Conservation (phyloP, 2,888 invertebrate genomes). For the Mesorhabditis sp. region DNA sequence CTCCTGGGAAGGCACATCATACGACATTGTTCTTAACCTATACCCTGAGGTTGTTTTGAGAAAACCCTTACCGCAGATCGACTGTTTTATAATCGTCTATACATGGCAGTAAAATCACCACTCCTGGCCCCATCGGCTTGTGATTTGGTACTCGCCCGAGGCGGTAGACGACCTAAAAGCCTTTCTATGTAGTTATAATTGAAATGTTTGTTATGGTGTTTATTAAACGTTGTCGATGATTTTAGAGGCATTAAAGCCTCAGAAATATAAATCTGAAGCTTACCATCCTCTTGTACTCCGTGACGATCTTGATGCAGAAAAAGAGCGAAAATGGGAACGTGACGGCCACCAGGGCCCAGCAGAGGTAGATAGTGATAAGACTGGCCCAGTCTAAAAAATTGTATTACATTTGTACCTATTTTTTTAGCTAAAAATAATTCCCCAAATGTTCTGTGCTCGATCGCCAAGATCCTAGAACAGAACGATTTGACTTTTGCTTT, state of each 20-base stretch:
- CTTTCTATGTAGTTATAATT: not conserved
- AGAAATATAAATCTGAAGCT: constrained; percentile 12
- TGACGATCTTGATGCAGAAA: constrained; percentile 53
- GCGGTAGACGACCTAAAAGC: constrained; percentile 51
- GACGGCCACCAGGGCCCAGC: constrained; percentile 49
- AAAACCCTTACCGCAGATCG: constrained; percentile 25
- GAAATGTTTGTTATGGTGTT: not conserved
- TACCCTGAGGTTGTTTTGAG: not conserved
- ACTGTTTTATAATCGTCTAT: constrained; percentile 42
- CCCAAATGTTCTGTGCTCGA: too few relatives aligned
- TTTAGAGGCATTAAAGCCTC: not conserved
- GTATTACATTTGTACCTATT: not conserved
- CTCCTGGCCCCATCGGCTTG: constrained; percentile 53
- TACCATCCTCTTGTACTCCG: constrained; percentile 58
- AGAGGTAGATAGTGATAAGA: constrained; percentile 12
- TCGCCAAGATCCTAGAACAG: too few relatives aligned
- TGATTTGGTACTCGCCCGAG: constrained; percentile 44
- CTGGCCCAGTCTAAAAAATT: not conserved
- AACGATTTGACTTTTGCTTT: too few relatives aligned
- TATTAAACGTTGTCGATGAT: not conserved
- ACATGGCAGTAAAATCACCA: constrained; percentile 52
- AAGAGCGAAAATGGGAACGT: constrained; percentile 57
- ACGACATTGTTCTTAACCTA: constrained; percentile 54
- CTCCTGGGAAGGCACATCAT: constrained; percentile 61
- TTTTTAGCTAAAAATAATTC: too few relatives aligned